Conservation (phyloP, 2,113 vertebrate genomes). For the Aptenodytes forsteri region DNA sequence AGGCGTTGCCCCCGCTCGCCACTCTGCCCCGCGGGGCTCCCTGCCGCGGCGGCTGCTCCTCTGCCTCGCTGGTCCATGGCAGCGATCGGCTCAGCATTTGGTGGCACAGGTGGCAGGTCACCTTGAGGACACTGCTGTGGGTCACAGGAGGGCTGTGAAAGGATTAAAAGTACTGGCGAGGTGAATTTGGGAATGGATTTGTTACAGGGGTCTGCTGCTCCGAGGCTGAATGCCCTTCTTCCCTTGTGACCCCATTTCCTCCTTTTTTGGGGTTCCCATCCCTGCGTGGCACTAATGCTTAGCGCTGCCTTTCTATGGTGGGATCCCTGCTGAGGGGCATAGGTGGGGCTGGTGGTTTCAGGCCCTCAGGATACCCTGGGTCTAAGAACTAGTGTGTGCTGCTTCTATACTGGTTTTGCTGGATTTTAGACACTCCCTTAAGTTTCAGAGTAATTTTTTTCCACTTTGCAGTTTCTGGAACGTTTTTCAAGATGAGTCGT, state of each 20-base stretch:
- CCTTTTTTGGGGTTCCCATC: neutral
- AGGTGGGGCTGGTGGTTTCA: neutral
- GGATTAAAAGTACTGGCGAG: neutral
- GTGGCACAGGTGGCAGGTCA: neutral
- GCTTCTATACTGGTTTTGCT: neutral
- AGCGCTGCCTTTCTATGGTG: neutral
- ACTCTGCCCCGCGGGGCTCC: neutral
- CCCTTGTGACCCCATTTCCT: neutral
- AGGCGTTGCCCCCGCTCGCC: neutral
- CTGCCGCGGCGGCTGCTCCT: neutral
- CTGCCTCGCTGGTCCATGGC: neutral
- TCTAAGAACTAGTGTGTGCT: neutral
- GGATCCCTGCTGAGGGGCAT: neutral
- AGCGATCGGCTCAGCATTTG: fast-evolving
- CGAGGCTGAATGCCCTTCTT: neutral
- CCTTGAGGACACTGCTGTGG: neutral
- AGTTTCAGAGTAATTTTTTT: too few relatives aligned
- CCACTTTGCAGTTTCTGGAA: neutral
- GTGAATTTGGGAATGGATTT: neutral
- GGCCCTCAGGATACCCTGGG: neutral
- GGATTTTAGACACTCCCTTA: neutral
- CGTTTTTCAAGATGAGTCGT: neutral
- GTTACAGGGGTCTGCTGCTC: neutral
- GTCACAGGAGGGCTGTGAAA: neutral
- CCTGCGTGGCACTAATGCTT: neutral